Conservation (phyloP, 2,888 invertebrate genomes). For the Morpho deidamia region DNA sequence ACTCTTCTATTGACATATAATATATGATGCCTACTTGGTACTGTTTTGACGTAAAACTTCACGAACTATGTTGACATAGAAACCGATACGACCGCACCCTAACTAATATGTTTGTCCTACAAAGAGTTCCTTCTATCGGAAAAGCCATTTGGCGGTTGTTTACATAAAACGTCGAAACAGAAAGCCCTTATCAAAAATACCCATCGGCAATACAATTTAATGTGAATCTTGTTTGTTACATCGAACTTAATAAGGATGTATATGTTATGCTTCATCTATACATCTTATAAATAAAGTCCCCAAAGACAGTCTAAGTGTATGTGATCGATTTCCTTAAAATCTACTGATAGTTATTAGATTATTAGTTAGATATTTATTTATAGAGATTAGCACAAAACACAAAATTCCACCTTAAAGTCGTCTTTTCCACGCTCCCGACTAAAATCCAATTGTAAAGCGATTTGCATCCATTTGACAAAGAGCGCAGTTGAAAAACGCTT, state of each 20-base stretch:
- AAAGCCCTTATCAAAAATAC: slow-evolving; percentile 50
- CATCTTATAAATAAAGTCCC: no score
- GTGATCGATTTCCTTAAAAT: no score
- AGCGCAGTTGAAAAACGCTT: slow-evolving; percentile 24
- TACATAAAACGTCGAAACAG: slow-evolving; percentile 32
- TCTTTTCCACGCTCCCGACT: background rate
- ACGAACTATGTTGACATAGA: background rate
- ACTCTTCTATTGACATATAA: no score
- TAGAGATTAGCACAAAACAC: background rate
- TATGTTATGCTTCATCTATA: no score
- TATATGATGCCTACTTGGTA: background rate
- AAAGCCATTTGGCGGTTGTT: slow-evolving; percentile 49
- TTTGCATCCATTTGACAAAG: slow-evolving; percentile 22
- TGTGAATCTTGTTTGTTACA: no score
- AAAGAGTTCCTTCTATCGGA: slow-evolving; percentile 21
- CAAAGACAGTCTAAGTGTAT: no score
- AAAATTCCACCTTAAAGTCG: background rate
- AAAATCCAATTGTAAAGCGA: slow-evolving; percentile 23
- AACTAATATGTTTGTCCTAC: slow-evolving; percentile 17
- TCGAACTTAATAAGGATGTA: no score
- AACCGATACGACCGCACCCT: slow-evolving; percentile 1
- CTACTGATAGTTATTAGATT: no score
- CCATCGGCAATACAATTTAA: slow-evolving; percentile 40
- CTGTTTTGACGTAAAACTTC: background rate
- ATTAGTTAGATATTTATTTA: no score